Evolutionary conservation across 2,797 vertebrate species (phyloP), one percentile per base, ranked within the genome.

Genomic region (Melanotaenia pygmaea): DNA sequence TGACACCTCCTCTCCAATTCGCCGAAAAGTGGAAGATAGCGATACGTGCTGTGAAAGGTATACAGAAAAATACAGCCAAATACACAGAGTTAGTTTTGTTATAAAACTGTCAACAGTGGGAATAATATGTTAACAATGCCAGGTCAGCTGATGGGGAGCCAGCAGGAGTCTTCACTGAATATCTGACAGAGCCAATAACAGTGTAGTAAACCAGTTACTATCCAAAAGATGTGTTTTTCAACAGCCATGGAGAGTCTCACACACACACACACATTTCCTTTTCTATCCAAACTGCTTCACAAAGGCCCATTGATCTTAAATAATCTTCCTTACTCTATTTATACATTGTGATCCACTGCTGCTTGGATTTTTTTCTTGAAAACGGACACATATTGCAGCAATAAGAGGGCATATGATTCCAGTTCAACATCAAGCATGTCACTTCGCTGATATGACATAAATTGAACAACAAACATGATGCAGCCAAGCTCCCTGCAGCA

Each of bases 1-100:
- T 79, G 94, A 96, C 67, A 96, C 75, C 70, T 95, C 95, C 89
- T 97, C 95, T 1, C 96, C 96, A 67, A 97, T 77, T 63, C 96
- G 92, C 56, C 96, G 93, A 89, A 96, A 79, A 5, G 96, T 97
- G 74, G 96, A 92, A 47, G 92, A 93, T 74, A 96, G 79, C 37
- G 89, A 86, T 62, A 89, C 74, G 65, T 92, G 91, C 95, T 96
- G 84, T 9, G 22, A 11, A 78, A 54, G 69, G 58, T 13, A 77
- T n/a, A 70, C 22, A 79, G 10, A 80, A 38, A 80, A 53, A 77
- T 24, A 73, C 20, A 64, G 5, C 53, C 3, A 78, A 43, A 77
- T 74, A 54, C 54, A 57, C 30, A 71, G 45, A 57, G 57, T 76
- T 70, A 76, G 34, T 60, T 70, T 56, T 73, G 71, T 74, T 76